Conservation (phyloP, 2,888 invertebrate genomes). For the Drosophila pseudotalamancana region DNA sequence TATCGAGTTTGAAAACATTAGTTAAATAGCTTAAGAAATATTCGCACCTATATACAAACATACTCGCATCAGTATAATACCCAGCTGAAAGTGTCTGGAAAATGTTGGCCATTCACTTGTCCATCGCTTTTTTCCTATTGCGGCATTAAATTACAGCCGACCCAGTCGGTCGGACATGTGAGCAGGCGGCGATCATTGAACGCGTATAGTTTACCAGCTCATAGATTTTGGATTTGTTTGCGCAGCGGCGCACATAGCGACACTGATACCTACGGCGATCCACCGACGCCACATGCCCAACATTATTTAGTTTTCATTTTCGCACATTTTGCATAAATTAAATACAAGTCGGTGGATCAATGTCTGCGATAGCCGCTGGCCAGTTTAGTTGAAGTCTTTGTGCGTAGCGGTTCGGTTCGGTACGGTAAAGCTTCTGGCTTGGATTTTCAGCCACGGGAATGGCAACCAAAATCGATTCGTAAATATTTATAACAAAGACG, state of each 20-base stretch:
- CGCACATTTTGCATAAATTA: slow-evolving; percentile 77
- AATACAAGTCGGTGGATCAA: slow-evolving; percentile 38
- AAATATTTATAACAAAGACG: slow-evolving; percentile 40
- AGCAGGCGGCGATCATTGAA: slow-evolving; percentile 24
- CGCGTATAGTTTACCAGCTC: slow-evolving; percentile 30
- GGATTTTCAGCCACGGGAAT: slow-evolving; percentile 39
- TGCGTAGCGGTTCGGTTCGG: slow-evolving; percentile 55
- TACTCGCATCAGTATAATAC: neutral
- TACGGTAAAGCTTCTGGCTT: slow-evolving; percentile 35
- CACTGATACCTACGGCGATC: slow-evolving; percentile 18
- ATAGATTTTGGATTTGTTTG: slow-evolving; percentile 59
- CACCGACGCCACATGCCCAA: slow-evolving; percentile 43
- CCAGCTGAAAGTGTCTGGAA: slow-evolving; percentile 6
- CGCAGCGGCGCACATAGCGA: slow-evolving; percentile 14
- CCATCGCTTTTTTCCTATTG: slow-evolving; percentile 45
- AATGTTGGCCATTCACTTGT: slow-evolving; percentile 42
- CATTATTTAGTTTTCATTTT: slow-evolving; percentile 74
- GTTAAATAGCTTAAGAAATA: neutral
- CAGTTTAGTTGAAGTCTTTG: slow-evolving; percentile 61
- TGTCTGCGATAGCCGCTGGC: slow-evolving; percentile 28
- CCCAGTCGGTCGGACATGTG: slow-evolving; percentile 27
- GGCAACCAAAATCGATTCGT: slow-evolving; percentile 47
- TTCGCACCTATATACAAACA: neutral
- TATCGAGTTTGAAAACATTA: neutral
- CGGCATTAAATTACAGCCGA: slow-evolving; percentile 67